These are phyloP conservation scores for Palythoa grandiflora DNA, from an alignment of 92 coral and sea anemone species.

Conservation along the genomic window DNA sequence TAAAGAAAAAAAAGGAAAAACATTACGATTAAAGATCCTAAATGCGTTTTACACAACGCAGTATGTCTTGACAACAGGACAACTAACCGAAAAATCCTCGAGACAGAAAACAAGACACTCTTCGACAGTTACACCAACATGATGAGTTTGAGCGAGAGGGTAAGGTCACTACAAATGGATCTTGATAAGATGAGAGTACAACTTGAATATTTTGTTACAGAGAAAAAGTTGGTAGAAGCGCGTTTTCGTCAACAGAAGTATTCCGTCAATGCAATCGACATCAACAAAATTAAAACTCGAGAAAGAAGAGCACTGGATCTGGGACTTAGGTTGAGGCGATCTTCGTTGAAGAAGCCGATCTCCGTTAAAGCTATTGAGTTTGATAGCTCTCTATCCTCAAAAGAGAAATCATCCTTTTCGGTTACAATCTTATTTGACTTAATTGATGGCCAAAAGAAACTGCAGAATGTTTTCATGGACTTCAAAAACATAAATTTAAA, in stretches of 20 bases:
- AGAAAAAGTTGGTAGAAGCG: slow-evolving; percentile 59
- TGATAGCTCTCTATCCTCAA: slow-evolving; percentile 42
- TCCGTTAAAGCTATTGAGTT: slow-evolving; percentile 48
- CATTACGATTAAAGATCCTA: too few relatives aligned
- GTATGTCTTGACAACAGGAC: slow-evolving; percentile 23
- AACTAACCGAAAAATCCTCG: neutral
- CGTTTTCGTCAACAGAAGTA: slow-evolving; percentile 50
- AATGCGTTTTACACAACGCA: slow-evolving; percentile 49
- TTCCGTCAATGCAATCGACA: slow-evolving; percentile 45
- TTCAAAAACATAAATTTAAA: slow-evolving; percentile 48
- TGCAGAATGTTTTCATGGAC: slow-evolving; percentile 61
- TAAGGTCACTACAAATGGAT: slow-evolving; percentile 43
- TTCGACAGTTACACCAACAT: slow-evolving; percentile 38
- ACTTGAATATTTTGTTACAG: slow-evolving; percentile 35
- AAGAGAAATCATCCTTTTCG: slow-evolving; percentile 56
- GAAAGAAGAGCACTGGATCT: slow-evolving; percentile 61
- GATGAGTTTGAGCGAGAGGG: slow-evolving; percentile 38
- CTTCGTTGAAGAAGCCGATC: slow-evolving; percentile 33
- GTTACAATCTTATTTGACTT: slow-evolving; percentile 38
- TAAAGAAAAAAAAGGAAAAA: too few relatives aligned
- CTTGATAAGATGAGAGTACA: slow-evolving; percentile 54
- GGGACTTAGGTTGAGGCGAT: slow-evolving; percentile 50
- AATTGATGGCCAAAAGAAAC: slow-evolving; percentile 29
- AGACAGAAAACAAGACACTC: slow-evolving; percentile 30
- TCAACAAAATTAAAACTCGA: slow-evolving; percentile 23